phyloP scores from a whole-genome alignment of 2,113 vertebrate species.

The Coregonus clupeaformis region DNA sequence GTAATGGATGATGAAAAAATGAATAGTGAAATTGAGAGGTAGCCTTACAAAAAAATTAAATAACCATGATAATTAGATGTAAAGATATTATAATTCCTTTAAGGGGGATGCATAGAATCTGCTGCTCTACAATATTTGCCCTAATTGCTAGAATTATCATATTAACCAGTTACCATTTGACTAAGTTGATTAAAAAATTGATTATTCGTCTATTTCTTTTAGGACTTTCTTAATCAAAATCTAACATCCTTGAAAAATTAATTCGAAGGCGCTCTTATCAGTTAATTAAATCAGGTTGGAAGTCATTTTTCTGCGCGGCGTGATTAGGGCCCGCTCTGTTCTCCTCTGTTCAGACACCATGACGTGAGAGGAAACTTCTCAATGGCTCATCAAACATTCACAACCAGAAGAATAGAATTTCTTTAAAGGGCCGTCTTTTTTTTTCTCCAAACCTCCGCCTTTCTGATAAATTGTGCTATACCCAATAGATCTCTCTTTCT shows the following conservation, averaged over 20 bases:
- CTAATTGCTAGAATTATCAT: constrained; percentile 84
- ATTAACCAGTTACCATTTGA: constrained; percentile 85
- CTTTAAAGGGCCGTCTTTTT: constrained; percentile 75
- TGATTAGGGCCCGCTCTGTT: constrained; percentile 81
- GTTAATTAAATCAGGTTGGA: constrained; percentile 87
- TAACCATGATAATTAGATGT: constrained; percentile 80
- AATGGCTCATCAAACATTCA: constrained; percentile 84
- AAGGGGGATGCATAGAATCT: constrained; percentile 77
- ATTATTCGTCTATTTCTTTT: constrained; percentile 87
- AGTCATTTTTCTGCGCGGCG: constrained; percentile 78
- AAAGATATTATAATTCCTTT: constrained; percentile 82
- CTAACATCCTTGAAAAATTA: constrained; percentile 89
- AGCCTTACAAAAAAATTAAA: constrained; percentile 77
- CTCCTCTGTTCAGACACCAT: constrained; percentile 77
- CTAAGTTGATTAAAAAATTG: constrained; percentile 85
- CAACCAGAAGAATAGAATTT: constrained; percentile 83
- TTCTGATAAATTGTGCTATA: constrained; percentile 78
- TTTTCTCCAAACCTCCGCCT: constrained; percentile 67
- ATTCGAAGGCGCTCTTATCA: constrained; percentile 86
- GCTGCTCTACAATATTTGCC: constrained; percentile 80
- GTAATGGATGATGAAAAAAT: constrained; percentile 60
- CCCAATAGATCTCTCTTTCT: constrained; percentile 80
- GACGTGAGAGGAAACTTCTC: constrained; percentile 80
- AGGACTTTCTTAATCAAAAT: constrained; percentile 87
- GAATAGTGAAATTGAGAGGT: constrained; percentile 78